These are phyloP conservation scores for Hiodon alosoides DNA, from an alignment of 2,113 vertebrate genomes.

Conservation along the genomic window DNA sequence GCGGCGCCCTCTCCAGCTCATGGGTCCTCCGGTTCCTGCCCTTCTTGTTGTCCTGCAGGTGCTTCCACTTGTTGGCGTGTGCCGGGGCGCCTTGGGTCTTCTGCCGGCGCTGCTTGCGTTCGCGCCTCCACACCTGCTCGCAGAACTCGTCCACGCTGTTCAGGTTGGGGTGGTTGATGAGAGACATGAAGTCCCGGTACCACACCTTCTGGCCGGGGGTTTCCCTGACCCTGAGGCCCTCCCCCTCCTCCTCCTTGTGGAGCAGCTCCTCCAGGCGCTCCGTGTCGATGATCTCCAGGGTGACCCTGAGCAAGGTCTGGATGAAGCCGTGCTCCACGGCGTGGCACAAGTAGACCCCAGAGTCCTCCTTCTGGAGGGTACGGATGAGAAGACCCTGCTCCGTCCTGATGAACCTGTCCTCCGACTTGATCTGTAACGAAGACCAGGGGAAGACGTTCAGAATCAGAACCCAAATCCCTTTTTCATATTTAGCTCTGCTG, in stretches of 20 bases:
- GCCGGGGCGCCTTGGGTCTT: conserved; percentile 61
- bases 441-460: not conserved
- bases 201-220: conserved; percentile 79
- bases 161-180: conserved; percentile 92
- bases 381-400: conserved; percentile 88
- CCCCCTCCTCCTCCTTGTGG: conserved; percentile 65
- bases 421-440: conserved; percentile 71
- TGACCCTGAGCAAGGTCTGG: conserved; percentile 86
- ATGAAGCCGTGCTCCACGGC: conserved; percentile 93
- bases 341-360: conserved; percentile 83
- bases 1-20: conserved; percentile 93
- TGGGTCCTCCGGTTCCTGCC: conserved; percentile 97
- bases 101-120: conserved; percentile 83
- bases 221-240: conserved; percentile 53
- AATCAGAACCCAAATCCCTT: not conserved
- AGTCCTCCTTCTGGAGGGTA: conserved; percentile 74
- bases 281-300: conserved; percentile 84
- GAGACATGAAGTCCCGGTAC: conserved; percentile 94
- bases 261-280: conserved; percentile 86
- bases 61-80: conserved; percentile 86
- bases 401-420: conserved; percentile 76
- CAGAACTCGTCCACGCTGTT: conserved; percentile 97
- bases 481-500: not conserved
- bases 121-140: conserved; percentile 95
- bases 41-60: conserved; percentile 95